Base-by-base conservation (phyloP, 2,888 invertebrate genomes). In the Sepiola atlantica region DNA sequence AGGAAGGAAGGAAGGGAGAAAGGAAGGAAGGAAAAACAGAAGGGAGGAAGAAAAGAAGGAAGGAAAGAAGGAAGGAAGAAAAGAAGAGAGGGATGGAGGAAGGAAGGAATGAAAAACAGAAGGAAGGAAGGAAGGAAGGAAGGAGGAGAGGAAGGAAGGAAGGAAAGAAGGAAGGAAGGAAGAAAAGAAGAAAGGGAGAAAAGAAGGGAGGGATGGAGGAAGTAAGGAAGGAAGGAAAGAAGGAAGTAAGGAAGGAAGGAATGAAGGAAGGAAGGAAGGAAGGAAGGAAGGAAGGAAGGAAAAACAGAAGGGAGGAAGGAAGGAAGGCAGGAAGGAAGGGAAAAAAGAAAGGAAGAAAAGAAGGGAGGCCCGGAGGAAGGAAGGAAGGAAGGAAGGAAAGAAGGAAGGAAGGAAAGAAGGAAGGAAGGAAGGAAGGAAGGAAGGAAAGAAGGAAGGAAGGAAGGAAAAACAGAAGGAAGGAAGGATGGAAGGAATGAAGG, bases 101-200 rank as follows among this genome's bases (percentile, higher is more conserved):
- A 32, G 32, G 32, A 35, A n/a, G 93, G 35, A 35, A 77, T 28
- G 35, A 16, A 35, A 35, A 93, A 45, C 92, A 55, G 93, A 61
- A 94, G 94, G 91, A 35, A 94, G 92, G 91, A 77, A 90, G 94
- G 94, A 54, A 93, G 94, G 94, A 77, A 45, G 92, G 94, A 94
- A 90, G 90, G 94, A 94, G 91, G 35, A n/a, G 94, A 14, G 90
- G 90, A 45, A 14, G 24, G 55, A 94, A 21, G 16, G 8, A 35
- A 24, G n/a, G 18, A 21, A 0, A 16, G 35, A 54, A 18, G 0
- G 90, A 10, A 35, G 57, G 28, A 35, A 1, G 16, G 54, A 94
- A 35, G 14, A 14, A 77, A 28, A 35, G 32, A 35, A 35, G 35
- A 35, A 94, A 32, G 93, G n/a, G 77, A 32, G 77, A 94, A 61